Conservation (phyloP, 1,140 invertebrate genomes). For the Mizuhopecten yessoensis region DNA sequence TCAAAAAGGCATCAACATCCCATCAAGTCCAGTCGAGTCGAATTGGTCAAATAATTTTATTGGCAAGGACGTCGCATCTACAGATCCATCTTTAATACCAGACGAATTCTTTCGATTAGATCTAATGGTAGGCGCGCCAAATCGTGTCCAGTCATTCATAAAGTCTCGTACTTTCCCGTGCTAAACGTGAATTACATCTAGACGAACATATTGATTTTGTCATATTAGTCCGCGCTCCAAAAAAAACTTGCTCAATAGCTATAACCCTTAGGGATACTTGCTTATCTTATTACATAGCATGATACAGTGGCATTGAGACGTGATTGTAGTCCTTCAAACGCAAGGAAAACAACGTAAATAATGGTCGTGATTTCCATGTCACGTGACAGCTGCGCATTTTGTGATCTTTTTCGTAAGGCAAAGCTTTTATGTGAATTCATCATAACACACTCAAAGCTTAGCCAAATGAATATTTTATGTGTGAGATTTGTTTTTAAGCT, state of each 20-base stretch:
- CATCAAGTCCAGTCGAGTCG: background rate
- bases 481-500: no score
- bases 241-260: conserved; percentile 1
- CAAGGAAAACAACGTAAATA: background rate
- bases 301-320: background rate
- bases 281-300: background rate
- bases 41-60: background rate
- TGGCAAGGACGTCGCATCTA: background rate
- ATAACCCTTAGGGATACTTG: background rate
- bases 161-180: conserved; percentile 31
- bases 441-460: no score
- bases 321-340: conserved; percentile 3
- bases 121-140: conserved; percentile 14
- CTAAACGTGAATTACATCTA: conserved; percentile 20
- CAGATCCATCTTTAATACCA: background rate
- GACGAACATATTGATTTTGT: conserved; percentile 34
- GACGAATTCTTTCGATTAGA: background rate
- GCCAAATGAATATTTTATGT: no score
- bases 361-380: conserved; percentile 7
- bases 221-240: background rate
- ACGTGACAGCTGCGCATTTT: background rate
- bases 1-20: background rate
- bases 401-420: no score
- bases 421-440: no score
- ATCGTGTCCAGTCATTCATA: background rate